phyloP scores from a whole-genome alignment of 2,113 vertebrate species.

The Microcebus ravelobensis region DNA sequence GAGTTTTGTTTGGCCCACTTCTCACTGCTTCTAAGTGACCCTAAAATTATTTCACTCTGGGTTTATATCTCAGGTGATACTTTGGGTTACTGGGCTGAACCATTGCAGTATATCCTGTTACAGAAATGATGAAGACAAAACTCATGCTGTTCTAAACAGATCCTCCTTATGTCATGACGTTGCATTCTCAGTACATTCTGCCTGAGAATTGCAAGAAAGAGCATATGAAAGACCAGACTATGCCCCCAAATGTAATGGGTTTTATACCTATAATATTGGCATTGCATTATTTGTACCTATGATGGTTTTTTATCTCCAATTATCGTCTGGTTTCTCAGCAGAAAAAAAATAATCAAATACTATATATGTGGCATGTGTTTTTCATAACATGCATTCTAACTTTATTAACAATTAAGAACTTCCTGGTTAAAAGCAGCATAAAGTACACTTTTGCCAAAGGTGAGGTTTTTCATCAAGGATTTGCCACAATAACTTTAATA shows the following conservation, averaged over 20 bases:
- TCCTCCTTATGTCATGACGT: background rate
- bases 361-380: background rate
- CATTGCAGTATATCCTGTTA: background rate
- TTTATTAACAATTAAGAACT: background rate
- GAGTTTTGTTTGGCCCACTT: no score
- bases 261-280: no score
- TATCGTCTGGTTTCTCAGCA: background rate
- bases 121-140: background rate
- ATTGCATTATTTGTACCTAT: no score
- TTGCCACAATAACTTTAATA: background rate
- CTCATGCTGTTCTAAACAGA: background rate
- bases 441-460: background rate
- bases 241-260: no score
- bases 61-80: background rate
- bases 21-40: background rate
- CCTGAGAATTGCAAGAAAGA: background rate
- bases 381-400: background rate
- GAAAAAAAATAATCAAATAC: background rate
- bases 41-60: background rate
- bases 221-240: background rate
- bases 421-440: background rate
- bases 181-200: background rate
- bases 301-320: background rate
- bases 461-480: background rate
- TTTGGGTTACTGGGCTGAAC: background rate